Percentiles rank a stretch among this genome's conserved stretches.
Evolutionary conservation across 2,888 invertebrate genomes (phyloP).

Genomic region (Drosophila phalerata): DNA sequence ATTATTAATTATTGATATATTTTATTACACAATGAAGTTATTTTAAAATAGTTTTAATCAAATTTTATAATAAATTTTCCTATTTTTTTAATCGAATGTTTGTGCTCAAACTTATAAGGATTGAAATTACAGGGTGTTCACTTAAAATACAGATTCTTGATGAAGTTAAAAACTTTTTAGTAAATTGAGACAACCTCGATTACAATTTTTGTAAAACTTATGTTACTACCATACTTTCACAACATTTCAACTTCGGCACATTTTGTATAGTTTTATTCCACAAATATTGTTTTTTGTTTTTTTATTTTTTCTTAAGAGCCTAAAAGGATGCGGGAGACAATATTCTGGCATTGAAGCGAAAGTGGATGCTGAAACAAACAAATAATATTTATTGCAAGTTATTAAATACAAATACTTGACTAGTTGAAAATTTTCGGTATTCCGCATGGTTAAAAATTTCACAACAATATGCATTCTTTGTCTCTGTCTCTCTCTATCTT

Average conservation of each 20-base stretch:
- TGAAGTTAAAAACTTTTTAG: too few relatives aligned
- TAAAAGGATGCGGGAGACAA: not conserved
- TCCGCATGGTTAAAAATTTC: not conserved
- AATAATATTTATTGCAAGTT: not conserved
- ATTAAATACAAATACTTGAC: not conserved
- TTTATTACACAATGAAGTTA: too few relatives aligned
- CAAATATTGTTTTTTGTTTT: not conserved
- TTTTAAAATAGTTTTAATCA: too few relatives aligned
- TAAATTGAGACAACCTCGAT: too few relatives aligned
- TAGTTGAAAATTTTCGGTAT: not conserved
- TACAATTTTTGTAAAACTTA: not conserved
- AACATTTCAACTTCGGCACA: not conserved
- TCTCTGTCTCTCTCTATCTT: not conserved
- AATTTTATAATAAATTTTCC: too few relatives aligned
- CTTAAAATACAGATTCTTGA: too few relatives aligned
- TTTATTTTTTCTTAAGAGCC: not conserved
- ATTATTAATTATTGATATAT: too few relatives aligned
- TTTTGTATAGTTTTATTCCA: not conserved
- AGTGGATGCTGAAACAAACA: not conserved
- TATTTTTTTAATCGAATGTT: too few relatives aligned
- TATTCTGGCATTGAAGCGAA: not conserved
- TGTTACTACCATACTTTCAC: not conserved
- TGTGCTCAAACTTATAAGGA: too few relatives aligned
- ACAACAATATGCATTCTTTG: not conserved
- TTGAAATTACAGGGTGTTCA: too few relatives aligned